phyloP scores from a whole-genome alignment of 2,888 invertebrate genomes.

The Pristionchus japonicus region DNA sequence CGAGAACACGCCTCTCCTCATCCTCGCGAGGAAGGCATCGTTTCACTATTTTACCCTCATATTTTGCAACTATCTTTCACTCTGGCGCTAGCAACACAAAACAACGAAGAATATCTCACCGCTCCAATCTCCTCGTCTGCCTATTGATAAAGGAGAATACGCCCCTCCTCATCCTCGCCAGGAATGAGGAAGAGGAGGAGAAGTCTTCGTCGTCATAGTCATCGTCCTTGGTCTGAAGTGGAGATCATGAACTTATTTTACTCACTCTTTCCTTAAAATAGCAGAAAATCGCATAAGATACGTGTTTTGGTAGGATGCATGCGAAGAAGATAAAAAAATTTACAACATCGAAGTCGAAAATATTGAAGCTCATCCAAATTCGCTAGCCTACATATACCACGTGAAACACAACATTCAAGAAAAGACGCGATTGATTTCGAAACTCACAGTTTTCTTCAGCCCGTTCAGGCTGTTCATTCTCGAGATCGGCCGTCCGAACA shows the following conservation, averaged over 20 bases:
- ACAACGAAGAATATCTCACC: neutral
- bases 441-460: neutral
- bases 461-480: neutral
- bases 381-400: too few species aligned
- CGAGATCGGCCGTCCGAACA: neutral
- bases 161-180: neutral
- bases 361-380: too few species aligned
- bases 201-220: slow-evolving; percentile 14
- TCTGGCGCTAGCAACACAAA: too few species aligned
- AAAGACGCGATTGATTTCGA: neutral
- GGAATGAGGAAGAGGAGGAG: neutral
- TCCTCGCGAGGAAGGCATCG: slow-evolving; percentile 4
- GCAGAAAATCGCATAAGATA: neutral
- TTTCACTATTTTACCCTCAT: too few species aligned
- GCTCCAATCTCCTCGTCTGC: neutral
- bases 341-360: too few species aligned
- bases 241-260: too few species aligned
- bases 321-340: too few species aligned
- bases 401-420: neutral
- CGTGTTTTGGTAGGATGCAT: too few species aligned
- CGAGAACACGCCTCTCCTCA: slow-evolving; percentile 11
- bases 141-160: slow-evolving; percentile 22
- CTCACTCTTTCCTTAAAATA: neutral
- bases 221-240: neutral
- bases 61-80: too few species aligned